Base-by-base conservation (phyloP, 2,888 invertebrate genomes). In the Taphrorychus bicolor region DNA sequence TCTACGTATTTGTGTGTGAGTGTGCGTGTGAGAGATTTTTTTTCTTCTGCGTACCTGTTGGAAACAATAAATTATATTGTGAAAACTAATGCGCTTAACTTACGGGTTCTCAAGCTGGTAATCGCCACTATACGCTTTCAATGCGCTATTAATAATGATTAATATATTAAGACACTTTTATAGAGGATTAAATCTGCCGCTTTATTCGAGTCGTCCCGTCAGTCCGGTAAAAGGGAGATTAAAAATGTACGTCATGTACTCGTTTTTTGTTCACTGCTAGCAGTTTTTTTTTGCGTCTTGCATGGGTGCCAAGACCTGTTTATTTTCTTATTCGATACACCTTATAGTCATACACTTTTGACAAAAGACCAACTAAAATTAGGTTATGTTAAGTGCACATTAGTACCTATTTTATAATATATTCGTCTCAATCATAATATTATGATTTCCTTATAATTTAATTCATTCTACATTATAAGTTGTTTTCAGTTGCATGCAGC, bases 101-200 rank as follows among this genome's bases (percentile, higher is more conserved):
- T 52, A 24, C 42, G 53, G 22, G 41, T 61, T 61, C 53, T 61
- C 61, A 61, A 52, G 24, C 59, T 32, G 48, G 59, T 59, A 59
- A 59, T 59, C 59, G 59, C 61, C 61, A 61, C 22, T 41, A 52
- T 61, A 61, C 41, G 16, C 45, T 61, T 61, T 45, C 52, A 53
- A 61, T 53, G 42, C 16, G 53, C 61, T 32, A 61, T 61, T 61
- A 61, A 61, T 61, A 61, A 61, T 61, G 61, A 61, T 61, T 61
- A 61, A 61, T 61, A 61, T 23, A 23, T 53, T 61, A 42, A 61
- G 32, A 32, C 32, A 51, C 18, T 59, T 59, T 59, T 59, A 59
- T 59, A 51, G 32, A 17, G 19, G 51, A 45, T 32, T 59, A 59
- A 42, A 59, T 48, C 59, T 32, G 19, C 59, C 49, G 59, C 59